phyloP scores from a whole-genome alignment of 2,113 vertebrate species.

The Cavia aperea region DNA sequence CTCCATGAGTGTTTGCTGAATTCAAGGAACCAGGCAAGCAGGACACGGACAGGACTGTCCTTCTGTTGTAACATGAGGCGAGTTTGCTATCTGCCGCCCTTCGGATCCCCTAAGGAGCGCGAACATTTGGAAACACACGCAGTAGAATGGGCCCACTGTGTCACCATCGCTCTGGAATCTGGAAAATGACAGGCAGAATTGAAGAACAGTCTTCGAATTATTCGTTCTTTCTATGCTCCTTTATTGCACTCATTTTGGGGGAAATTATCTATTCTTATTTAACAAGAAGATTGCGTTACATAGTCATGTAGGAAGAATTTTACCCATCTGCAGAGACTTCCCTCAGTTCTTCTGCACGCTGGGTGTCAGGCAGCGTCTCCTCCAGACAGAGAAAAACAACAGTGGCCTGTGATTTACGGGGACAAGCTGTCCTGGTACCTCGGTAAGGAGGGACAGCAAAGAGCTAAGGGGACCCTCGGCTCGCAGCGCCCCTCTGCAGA shows the following conservation, averaged over 20 bases:
- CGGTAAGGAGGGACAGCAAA: not conserved
- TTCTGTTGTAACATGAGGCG: slow-evolving; percentile 23
- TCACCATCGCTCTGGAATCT: slow-evolving; percentile 69
- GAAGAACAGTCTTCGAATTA: slow-evolving; percentile 71
- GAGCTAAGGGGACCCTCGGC: not conserved
- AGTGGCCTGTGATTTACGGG: slow-evolving; percentile 46
- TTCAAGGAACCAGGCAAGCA: slow-evolving; percentile 1
- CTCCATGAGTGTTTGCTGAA: slow-evolving; percentile 39
- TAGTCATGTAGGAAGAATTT: slow-evolving; percentile 67
- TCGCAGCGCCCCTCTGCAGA: slow-evolving; percentile 56
- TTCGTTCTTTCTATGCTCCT: slow-evolving; percentile 68
- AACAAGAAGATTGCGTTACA: slow-evolving; percentile 58
- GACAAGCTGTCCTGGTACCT: slow-evolving; percentile 38
- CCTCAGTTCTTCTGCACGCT: slow-evolving; percentile 61
- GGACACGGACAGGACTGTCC: slow-evolving; percentile 12
- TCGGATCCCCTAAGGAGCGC: not conserved
- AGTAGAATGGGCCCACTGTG: slow-evolving; percentile 66
- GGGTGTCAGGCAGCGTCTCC: slow-evolving; percentile 52
- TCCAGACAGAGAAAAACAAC: slow-evolving; percentile 57
- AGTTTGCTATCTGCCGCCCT: not conserved
- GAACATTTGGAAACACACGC: slow-evolving; percentile 48
- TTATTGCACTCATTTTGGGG: slow-evolving; percentile 61
- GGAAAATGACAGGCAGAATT: slow-evolving; percentile 69
- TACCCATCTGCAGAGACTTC: slow-evolving; percentile 63
- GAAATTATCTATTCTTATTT: slow-evolving; percentile 64